phyloP scores from a whole-genome alignment of 1,140 invertebrate species.

The Drosophila eugracilis region DNA sequence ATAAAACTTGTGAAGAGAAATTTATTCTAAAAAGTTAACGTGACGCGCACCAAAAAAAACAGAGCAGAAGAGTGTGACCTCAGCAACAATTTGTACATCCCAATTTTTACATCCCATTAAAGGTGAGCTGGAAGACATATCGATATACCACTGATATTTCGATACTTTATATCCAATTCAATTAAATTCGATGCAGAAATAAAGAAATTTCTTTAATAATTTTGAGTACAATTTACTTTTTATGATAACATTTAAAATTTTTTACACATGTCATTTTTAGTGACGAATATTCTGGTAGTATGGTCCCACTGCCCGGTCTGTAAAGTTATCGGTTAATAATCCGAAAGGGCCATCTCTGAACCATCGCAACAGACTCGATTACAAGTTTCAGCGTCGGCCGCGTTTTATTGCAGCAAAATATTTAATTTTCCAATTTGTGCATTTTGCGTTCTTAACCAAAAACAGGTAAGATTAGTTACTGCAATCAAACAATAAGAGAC shows the following conservation, averaged over 20 bases:
- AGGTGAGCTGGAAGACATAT: background rate
- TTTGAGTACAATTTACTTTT: background rate
- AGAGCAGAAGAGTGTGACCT: slow-evolving; percentile 5
- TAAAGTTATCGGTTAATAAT: background rate
- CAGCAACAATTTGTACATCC: background rate
- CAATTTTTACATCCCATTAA: background rate
- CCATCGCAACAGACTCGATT: slow-evolving; percentile 9
- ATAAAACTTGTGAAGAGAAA: slow-evolving; percentile 7
- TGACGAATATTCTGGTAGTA: background rate
- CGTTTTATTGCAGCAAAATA: slow-evolving; percentile 57
- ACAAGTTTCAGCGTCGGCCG: slow-evolving; percentile 57
- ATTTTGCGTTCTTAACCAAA: slow-evolving; percentile 27
- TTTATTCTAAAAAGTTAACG: slow-evolving; percentile 9
- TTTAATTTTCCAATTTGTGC: slow-evolving; percentile 44
- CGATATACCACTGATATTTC: background rate
- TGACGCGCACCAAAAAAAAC: slow-evolving; percentile 21
- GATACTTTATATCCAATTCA: no score
- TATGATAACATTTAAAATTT: background rate
- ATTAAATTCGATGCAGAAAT: no score
- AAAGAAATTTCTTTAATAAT: background rate
- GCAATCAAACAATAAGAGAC: background rate
- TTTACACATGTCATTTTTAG: background rate
- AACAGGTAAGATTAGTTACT: slow-evolving; percentile 45
- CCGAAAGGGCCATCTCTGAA: background rate
- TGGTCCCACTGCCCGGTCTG: background rate